Evolutionary conservation across 2,113 vertebrate genomes (phyloP).

Genomic region (Salvelinus sp.): DNA sequence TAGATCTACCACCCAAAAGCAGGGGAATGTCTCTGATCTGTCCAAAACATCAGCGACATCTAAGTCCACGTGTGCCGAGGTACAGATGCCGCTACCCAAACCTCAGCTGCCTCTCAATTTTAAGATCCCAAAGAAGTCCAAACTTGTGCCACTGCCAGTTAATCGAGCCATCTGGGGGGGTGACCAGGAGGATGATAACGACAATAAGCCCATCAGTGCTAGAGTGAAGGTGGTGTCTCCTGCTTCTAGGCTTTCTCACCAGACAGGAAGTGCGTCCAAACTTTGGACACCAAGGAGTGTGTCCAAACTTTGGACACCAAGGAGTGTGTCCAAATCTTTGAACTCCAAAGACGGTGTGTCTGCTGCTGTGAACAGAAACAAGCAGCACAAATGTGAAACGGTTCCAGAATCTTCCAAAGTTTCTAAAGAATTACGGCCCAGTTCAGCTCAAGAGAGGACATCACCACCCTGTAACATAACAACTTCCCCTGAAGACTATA

Average conservation of each 20-base stretch:
- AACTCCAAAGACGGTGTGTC: no score
- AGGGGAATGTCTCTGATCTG: not conserved
- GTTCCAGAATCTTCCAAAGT: not conserved
- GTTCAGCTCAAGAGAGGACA: not conserved
- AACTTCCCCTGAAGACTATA: slow-evolving; percentile 19
- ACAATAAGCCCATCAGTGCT: not conserved
- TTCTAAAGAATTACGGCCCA: not conserved
- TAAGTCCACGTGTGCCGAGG: not conserved
- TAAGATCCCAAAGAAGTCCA: slow-evolving; percentile 64
- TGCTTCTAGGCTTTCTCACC: not conserved
- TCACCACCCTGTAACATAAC: not conserved
- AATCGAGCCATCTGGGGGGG: not conserved
- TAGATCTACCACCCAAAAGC: not conserved
- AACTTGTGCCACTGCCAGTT: not conserved
- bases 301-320: no score
- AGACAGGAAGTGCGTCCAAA: not conserved
- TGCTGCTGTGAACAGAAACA: not conserved
- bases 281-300: not conserved
- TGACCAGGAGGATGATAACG: not conserved
- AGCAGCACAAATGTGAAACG: not conserved
- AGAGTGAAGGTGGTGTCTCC: not conserved
- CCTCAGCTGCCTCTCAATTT: slow-evolving; percentile 33
- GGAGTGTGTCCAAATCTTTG: not conserved
- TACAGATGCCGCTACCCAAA: not conserved
- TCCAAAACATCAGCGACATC: not conserved